A percentile compares a stretch with the other conserved stretches of the same genome.
Evolutionary conservation across 2,797 vertebrate genomes (phyloP).

Genomic region (Halcyon chelicuti): DNA sequence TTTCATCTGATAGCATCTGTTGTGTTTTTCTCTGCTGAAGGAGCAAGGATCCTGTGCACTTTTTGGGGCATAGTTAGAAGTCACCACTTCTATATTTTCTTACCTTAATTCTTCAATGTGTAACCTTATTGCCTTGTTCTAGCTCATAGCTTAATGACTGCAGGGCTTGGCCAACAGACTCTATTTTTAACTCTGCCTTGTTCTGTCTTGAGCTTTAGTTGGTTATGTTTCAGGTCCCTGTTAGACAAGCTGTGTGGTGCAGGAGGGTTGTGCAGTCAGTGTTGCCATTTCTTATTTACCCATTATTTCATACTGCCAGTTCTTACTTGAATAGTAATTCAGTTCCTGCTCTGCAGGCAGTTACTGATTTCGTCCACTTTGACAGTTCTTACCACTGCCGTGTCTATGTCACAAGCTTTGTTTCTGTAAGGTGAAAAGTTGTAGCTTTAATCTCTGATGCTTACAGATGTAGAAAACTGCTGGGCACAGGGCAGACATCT

Average conservation of each 20-base stretch:
- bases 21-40: background rate
- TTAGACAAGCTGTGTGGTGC: background rate
- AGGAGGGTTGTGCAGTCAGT: background rate
- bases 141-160: background rate
- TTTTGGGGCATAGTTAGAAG: background rate
- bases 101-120: background rate
- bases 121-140: background rate
- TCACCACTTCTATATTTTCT: background rate
- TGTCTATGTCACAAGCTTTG: background rate
- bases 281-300: background rate
- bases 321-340: background rate
- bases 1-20: background rate
- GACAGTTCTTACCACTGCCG: background rate
- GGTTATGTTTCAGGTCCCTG: background rate
- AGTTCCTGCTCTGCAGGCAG: background rate
- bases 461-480: background rate
- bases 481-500: background rate
- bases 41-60: background rate
- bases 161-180: background rate
- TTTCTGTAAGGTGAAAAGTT: background rate
- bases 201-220: background rate
- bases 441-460: background rate
- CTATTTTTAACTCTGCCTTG: background rate
- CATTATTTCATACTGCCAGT: too few relatives aligned
- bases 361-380: background rate